Evolutionary conservation across 2,888 invertebrate genomes (phyloP).

Genomic region (Harmothoe impar): DNA sequence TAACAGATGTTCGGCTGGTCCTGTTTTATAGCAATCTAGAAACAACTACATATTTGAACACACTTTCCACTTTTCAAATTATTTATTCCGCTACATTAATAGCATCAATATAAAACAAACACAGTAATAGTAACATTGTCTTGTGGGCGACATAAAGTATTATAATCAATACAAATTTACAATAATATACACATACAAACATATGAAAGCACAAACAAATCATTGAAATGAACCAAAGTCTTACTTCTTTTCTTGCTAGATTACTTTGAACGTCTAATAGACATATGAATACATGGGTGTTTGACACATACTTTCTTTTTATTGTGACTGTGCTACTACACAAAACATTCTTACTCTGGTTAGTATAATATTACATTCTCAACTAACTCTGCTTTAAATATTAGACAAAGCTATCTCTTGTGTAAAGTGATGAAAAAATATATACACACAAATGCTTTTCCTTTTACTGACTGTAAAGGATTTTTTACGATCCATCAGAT

Average conservation of each 20-base stretch:
- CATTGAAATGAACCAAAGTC: not conserved
- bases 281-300: not conserved
- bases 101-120: constrained; percentile 26
- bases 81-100: constrained; percentile 7
- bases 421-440: constrained; percentile 19
- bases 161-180: not conserved
- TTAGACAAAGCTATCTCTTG: not conserved
- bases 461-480: not conserved
- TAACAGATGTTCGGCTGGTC: too few species aligned
- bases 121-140: constrained; percentile 19
- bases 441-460: constrained; percentile 3
- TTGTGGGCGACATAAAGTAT: not conserved
- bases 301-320: not conserved
- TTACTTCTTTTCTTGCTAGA: not conserved
- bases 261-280: not conserved
- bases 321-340: not conserved
- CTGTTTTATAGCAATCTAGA: too few species aligned
- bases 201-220: not conserved
- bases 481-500: not conserved
- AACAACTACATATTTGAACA: too few species aligned
- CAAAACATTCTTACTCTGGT: not conserved
- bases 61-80: not conserved
- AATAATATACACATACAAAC: constrained; percentile 9
- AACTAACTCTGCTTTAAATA: not conserved
- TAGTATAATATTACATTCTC: not conserved